Conservation (phyloP, 2,797 vertebrate genomes). For the Ispidina lecontei region DNA sequence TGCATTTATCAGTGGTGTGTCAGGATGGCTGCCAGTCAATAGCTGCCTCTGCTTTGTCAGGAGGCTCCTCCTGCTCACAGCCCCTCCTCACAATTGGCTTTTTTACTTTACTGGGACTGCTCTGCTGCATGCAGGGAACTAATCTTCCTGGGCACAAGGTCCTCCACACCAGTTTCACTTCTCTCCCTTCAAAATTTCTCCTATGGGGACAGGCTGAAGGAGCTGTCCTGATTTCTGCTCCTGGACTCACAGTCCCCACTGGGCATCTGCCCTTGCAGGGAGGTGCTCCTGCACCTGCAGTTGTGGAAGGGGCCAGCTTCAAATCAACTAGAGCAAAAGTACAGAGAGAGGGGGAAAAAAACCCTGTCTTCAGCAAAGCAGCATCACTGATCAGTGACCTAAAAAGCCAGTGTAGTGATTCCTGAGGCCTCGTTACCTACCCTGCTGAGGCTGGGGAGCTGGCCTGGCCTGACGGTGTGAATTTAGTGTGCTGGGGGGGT, state of each 20-base stretch:
- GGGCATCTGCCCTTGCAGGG: background rate
- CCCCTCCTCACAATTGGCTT: constrained; percentile 77
- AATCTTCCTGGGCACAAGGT: background rate
- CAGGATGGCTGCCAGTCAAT: constrained; percentile 75
- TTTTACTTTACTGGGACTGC: background rate
- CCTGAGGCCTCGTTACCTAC: background rate
- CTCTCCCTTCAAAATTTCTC: background rate
- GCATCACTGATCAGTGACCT: background rate
- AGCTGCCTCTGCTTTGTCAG: constrained; percentile 74
- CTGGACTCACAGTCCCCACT: background rate
- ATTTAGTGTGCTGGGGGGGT: background rate
- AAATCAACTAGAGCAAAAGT: too few species aligned
- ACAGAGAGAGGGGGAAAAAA: background rate
- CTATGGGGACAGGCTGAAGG: too few species aligned
- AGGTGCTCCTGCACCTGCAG: background rate
- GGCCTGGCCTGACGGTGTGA: background rate
- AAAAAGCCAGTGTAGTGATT: background rate
- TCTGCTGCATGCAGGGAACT: rapidly evolving
- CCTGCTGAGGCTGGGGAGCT: background rate
- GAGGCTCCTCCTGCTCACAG: constrained; percentile 73
- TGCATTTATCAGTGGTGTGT: constrained; percentile 74
- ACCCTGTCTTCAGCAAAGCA: background rate
- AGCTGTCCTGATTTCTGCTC: background rate
- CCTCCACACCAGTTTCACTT: background rate
- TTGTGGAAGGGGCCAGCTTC: rapidly evolving